Conservation (phyloP, 2,888 invertebrate species). For the Erebia aethiops region DNA sequence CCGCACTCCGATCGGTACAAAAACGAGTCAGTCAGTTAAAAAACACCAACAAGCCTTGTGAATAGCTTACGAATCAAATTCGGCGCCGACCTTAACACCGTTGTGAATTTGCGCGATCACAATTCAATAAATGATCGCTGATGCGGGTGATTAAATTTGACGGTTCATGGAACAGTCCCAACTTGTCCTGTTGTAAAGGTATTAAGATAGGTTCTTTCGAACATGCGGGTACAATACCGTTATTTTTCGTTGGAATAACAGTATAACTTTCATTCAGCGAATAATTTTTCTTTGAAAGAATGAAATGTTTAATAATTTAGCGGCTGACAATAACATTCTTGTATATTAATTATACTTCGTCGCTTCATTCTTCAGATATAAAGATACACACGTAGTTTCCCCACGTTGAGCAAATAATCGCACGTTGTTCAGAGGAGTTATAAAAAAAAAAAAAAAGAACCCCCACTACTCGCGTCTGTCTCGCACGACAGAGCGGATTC, state of each 20-base stretch:
- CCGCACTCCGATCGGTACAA: constrained; percentile 25
- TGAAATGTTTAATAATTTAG: too few relatives aligned
- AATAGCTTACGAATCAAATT: constrained; percentile 54
- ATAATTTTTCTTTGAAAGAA: too few relatives aligned
- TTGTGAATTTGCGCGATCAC: constrained; percentile 65
- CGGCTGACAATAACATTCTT: too few relatives aligned
- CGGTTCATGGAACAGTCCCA: constrained; percentile 31
- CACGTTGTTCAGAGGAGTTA: too few relatives aligned
- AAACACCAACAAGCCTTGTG: constrained; percentile 51
- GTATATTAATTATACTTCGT: too few relatives aligned
- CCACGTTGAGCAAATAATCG: too few relatives aligned
- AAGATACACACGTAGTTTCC: too few relatives aligned
- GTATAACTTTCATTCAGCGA: background rate
- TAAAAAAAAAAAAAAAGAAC: too few relatives aligned
- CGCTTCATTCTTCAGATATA: too few relatives aligned
- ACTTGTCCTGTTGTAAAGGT: constrained; percentile 30
- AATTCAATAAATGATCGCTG: constrained; percentile 55
- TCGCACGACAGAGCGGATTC: too few relatives aligned
- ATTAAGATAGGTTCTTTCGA: constrained; percentile 5
- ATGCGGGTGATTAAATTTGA: constrained; percentile 68
- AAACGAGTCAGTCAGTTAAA: constrained; percentile 27
- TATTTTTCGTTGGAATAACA: constrained; percentile 4
- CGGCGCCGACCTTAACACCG: constrained; percentile 67
- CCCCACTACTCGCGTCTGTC: too few relatives aligned
- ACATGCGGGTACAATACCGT: constrained; percentile 20